Conservation (phyloP, 1,140 invertebrate genomes). For the Rhopalosiphum maidis region DNA sequence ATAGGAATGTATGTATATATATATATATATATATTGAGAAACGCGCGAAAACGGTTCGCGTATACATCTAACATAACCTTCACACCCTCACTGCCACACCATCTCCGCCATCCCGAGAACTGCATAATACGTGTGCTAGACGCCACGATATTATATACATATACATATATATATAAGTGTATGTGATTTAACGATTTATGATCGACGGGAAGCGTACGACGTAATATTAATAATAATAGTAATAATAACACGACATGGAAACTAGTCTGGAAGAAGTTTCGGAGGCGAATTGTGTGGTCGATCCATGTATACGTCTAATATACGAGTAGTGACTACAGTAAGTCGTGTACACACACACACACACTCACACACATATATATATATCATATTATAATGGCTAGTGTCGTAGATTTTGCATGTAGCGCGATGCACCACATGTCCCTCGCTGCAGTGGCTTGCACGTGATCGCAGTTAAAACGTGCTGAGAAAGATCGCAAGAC, state of each 20-base stretch:
- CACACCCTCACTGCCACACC: not conserved
- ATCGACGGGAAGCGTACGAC: not conserved
- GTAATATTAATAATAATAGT: not conserved
- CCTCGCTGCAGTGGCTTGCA: not conserved
- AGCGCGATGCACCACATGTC: slow-evolving; percentile 18
- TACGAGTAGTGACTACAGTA: not conserved
- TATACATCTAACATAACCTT: not conserved
- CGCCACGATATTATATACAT: not conserved
- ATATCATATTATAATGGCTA: not conserved
- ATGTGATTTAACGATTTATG: not conserved
- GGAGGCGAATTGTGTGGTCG: slow-evolving; percentile 29
- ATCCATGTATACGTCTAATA: not conserved
- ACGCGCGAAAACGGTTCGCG: not conserved
- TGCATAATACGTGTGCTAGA: not conserved
- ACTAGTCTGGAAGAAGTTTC: slow-evolving; percentile 14
- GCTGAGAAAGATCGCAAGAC: not conserved
- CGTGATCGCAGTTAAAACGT: slow-evolving; percentile 15
- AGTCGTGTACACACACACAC: not conserved
- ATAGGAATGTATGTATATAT: not conserved
- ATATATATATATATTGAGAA: not conserved
- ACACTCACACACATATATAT: not conserved
- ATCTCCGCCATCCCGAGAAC: not conserved
- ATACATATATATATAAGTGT: not conserved
- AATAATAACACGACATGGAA: not conserved
- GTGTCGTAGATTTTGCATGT: not conserved